Evolutionary conservation across 2,888 invertebrate species (phyloP).

Genomic region (Aricia artaxerxes): DNA sequence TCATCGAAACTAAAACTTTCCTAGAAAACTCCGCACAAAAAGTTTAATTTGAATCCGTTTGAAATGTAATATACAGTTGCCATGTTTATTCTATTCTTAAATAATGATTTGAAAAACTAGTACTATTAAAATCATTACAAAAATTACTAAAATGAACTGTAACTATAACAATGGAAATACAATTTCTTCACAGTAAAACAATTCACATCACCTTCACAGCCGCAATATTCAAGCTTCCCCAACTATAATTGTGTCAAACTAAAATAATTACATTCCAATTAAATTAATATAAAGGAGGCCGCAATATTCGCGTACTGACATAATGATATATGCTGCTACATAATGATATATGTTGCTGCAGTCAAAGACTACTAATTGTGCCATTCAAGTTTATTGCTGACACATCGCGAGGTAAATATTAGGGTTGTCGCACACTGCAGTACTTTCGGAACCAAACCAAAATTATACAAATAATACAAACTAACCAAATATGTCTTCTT

Average conservation of each 20-base stretch:
- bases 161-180: not conserved
- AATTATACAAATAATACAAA: no score
- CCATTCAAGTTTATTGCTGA: constrained; percentile 21
- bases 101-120: not conserved
- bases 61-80: constrained; percentile 24
- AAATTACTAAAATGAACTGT: not conserved
- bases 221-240: not conserved
- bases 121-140: not conserved
- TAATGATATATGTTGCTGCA: constrained; percentile 11
- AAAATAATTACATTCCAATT: not conserved
- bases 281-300: not conserved
- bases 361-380: constrained; percentile 26
- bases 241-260: not conserved
- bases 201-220: not conserved
- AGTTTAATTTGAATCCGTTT: constrained; percentile 31
- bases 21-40: constrained; percentile 23
- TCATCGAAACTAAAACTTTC: constrained; percentile 28
- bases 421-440: not conserved
- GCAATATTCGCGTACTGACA: not conserved
- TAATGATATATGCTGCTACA: not conserved
- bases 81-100: not conserved
- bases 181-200: not conserved
- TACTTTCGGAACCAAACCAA: not conserved
- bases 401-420: constrained; percentile 8
- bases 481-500: no score